A percentile compares a stretch with the other conserved stretches of the same genome.
Evolutionary conservation across 2,888 invertebrate species (phyloP).

Genomic region (Trachelus stipa): DNA sequence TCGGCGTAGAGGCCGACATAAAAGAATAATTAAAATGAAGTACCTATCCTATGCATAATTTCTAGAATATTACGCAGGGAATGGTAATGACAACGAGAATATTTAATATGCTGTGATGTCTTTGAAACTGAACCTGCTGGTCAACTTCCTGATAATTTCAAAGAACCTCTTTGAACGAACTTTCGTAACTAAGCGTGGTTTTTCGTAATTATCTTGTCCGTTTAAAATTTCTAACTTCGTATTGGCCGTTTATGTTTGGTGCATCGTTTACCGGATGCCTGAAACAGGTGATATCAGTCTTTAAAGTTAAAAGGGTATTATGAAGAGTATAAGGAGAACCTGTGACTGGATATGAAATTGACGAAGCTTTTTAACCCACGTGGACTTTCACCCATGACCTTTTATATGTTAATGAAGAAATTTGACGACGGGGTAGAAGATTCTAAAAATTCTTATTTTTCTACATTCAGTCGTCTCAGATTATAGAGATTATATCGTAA

Average conservation of each 20-base stretch:
- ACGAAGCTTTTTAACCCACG: neutral
- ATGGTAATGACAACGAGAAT: conserved; percentile 38
- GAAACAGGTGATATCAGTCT: neutral
- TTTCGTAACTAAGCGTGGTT: neutral
- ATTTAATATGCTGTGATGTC: conserved; percentile 30
- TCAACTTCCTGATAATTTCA: neutral
- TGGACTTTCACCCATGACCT: no score
- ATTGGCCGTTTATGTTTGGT: neutral
- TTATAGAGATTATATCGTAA: neutral
- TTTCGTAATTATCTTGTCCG: neutral
- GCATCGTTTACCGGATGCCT: neutral
- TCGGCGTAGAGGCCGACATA: conserved; percentile 27
- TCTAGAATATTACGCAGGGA: conserved; percentile 37
- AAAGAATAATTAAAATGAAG: conserved; percentile 50
- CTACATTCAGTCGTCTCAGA: no score
- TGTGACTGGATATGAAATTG: neutral
- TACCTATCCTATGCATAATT: conserved; percentile 39
- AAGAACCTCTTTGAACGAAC: neutral
- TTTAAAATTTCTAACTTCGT: neutral
- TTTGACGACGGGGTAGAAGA: no score
- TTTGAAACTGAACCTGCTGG: neutral
- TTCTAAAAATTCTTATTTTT: no score
- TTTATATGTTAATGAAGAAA: no score
- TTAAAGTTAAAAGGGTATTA: neutral
- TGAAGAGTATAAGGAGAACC: neutral